These are phyloP conservation scores for Pilophorus perplexus DNA, from an alignment of 2,888 invertebrate genomes.

Conservation along the genomic window DNA sequence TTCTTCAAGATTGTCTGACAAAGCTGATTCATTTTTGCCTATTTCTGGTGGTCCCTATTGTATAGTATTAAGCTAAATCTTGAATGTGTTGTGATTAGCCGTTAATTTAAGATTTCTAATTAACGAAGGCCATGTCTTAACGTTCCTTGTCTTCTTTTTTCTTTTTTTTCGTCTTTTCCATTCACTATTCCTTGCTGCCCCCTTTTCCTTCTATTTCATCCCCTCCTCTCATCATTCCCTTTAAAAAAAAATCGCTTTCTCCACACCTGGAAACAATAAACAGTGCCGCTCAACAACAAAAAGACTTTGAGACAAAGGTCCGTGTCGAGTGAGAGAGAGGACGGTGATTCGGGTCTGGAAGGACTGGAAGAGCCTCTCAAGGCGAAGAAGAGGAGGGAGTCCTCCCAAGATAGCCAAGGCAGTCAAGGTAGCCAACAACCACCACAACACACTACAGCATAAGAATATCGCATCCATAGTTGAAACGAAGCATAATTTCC, in stretches of 20 bases:
- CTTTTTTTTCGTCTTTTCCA: slow-evolving; percentile 39
- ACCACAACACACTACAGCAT: too few species aligned
- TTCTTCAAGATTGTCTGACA: too few species aligned
- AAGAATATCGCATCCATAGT: too few species aligned
- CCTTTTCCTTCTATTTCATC: slow-evolving; percentile 33
- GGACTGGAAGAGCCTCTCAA: slow-evolving; percentile 67
- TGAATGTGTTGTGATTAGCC: too few species aligned
- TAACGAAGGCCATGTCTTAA: too few species aligned
- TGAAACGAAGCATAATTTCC: too few species aligned
- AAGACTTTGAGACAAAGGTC: slow-evolving; percentile 63
- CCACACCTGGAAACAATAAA: slow-evolving; percentile 26
- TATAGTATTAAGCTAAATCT: too few species aligned
- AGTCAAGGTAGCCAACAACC: slow-evolving; percentile 28
- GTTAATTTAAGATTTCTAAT: too few species aligned
- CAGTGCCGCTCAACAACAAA: slow-evolving; percentile 61
- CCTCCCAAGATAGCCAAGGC: slow-evolving; percentile 49
- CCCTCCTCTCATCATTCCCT: background rate
- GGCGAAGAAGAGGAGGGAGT: slow-evolving; percentile 62
- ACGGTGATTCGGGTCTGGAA: slow-evolving; percentile 58
- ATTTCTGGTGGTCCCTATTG: too few species aligned
- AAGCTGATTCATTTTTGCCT: too few species aligned
- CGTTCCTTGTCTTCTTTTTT: slow-evolving; percentile 30
- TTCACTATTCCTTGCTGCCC: slow-evolving; percentile 41
- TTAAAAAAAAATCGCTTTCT: slow-evolving; percentile 4
- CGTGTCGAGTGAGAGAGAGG: slow-evolving; percentile 61